phyloP scores from a whole-genome alignment of 2,113 vertebrate species.

The Oncorhynchus nerka region DNA sequence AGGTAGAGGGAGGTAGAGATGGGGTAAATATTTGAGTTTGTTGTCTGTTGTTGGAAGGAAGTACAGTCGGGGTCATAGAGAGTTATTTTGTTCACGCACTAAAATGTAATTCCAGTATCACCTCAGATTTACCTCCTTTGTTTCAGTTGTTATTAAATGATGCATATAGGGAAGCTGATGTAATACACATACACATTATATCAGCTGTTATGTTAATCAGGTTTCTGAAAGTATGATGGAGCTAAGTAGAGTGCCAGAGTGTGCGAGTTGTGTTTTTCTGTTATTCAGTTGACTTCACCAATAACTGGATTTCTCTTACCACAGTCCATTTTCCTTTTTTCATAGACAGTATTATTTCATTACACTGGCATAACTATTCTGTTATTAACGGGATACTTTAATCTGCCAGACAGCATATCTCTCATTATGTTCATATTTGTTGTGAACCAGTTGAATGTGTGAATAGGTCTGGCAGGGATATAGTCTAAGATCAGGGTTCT shows the following conservation, averaged over 20 bases:
- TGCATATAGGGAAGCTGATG: constrained; percentile 21
- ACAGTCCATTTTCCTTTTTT: not conserved
- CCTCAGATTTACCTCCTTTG: constrained; percentile 37
- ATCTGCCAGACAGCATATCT: constrained; percentile 6
- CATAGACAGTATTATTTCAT: not conserved
- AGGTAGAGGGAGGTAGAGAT: not conserved
- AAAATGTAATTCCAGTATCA: constrained; percentile 59
- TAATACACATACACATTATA: not conserved
- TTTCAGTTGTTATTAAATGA: constrained; percentile 19
- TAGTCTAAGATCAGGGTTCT: constrained; percentile 55
- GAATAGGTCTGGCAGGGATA: constrained; percentile 51
- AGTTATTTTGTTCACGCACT: constrained; percentile 66
- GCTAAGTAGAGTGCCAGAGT: not conserved
- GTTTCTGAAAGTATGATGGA: not conserved
- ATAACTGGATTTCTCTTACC: not conserved
- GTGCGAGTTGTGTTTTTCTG: not conserved
- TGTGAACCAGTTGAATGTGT: constrained; percentile 34
- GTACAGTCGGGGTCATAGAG: constrained; percentile 55
- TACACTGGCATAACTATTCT: not conserved
- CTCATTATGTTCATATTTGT: constrained; percentile 28
- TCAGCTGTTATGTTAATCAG: not conserved
- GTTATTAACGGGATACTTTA: not conserved
- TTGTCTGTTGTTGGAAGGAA: constrained; percentile 72
- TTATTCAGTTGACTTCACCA: not conserved
- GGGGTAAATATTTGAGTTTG: constrained; percentile 50